Conservation (phyloP, 1,140 invertebrate genomes). For the Ericerus pela region DNA sequence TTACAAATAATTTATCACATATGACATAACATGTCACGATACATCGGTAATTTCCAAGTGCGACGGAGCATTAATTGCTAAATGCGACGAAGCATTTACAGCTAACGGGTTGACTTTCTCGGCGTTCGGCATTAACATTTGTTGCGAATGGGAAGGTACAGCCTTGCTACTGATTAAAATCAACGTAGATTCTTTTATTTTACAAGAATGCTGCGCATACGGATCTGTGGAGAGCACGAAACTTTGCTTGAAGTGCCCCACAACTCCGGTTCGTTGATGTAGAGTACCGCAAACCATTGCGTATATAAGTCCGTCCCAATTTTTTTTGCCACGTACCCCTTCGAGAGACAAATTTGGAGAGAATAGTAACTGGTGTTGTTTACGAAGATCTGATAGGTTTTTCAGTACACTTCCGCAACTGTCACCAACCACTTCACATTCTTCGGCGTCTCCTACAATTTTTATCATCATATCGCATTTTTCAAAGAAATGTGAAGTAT, state of each 20-base stretch:
- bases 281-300: constrained; percentile 44
- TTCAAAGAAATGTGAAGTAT: constrained; percentile 38
- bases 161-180: constrained; percentile 1
- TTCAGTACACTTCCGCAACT: constrained; percentile 28
- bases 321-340: constrained; percentile 38
- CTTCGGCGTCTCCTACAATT: constrained; percentile 21
- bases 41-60: too few relatives aligned
- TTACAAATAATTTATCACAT: too few relatives aligned
- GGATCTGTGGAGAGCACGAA: constrained; percentile 45
- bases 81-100: too few relatives aligned
- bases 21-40: too few relatives aligned
- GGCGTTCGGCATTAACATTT: too few relatives aligned
- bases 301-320: constrained; percentile 43
- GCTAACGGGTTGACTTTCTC: too few relatives aligned
- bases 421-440: constrained; percentile 16
- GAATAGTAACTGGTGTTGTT: constrained; percentile 37
- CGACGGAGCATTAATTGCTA: too few relatives aligned
- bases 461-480: constrained; percentile 22
- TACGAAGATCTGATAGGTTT: constrained; percentile 29
- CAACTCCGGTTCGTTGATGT: constrained; percentile 33
- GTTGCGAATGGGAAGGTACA: background rate
- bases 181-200: constrained; percentile 34
- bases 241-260: constrained; percentile 47
- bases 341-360: constrained; percentile 40
- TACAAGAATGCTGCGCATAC: constrained; percentile 41